Evolutionary conservation across 2,113 vertebrate species (phyloP), one percentile per base, ranked within the genome.

Genomic region (Colistium nudipinnis): DNA sequence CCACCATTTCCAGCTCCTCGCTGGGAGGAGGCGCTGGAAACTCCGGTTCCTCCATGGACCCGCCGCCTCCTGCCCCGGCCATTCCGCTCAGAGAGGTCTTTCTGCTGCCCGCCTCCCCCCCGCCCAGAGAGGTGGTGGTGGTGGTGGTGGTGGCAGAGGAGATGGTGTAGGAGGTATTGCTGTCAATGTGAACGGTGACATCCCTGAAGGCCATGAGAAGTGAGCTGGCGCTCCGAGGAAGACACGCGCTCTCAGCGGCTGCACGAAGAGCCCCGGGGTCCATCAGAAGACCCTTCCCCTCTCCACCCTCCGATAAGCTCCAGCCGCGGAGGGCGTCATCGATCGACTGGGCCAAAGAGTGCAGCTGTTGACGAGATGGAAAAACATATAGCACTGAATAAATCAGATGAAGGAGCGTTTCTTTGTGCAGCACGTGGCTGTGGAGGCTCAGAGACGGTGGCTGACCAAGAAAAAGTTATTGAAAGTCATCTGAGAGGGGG

Each of bases 161-260:
- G 68, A 98, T 95, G 12, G 95, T 98, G 88, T 98, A 97, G 70
- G 90, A 90, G 83, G 96, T 99, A 81, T 96, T 95, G 90, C 92
- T 96, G 91, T 98, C 98, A 0, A 99, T 98, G 89, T 99, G 98
- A 67, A 99, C 97, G 0, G 97, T 99, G 79, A 99, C 98, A 0
- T 98, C 97, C 65, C 96, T 93, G 92, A 98, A 98, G 68, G 97
- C 98, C 98, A 98, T 98, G 93, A 99, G 97, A 74, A 99, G 93
- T 3, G 97, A 98, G 82, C 97, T 94, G 82, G 96, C 93, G 47
- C 96, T 96, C 74, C 93, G 95, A 13, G 96, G 92, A 59, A 97
- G 62, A 33, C 88, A 86, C 8, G 93, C 83, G 0, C 91, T 93
- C 62, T 94, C 93, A 3, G 94, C 87, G 4, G 92, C 87, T 27